A percentile compares a stretch with the other conserved stretches of the same genome.
phyloP scores from a whole-genome alignment of 2,113 vertebrate genomes.

The Chaetura pelagica region DNA sequence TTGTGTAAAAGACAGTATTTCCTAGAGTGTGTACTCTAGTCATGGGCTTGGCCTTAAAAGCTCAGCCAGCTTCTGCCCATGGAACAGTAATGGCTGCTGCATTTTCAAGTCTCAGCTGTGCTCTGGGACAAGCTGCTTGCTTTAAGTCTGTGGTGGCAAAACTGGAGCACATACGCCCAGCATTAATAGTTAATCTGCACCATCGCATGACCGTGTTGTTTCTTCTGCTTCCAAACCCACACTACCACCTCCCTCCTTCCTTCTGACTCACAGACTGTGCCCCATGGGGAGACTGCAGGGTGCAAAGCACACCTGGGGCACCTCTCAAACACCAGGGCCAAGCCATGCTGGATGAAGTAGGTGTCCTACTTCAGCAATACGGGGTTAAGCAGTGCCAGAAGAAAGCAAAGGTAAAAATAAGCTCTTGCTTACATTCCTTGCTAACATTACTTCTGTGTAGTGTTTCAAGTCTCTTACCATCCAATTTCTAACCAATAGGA shows the following conservation, averaged over 20 bases:
- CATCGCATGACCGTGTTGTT: neutral
- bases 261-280: neutral
- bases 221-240: neutral
- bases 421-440: neutral
- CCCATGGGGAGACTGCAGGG: neutral
- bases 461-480: neutral
- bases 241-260: neutral
- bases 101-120: neutral
- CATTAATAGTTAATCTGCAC: neutral
- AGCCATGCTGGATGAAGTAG: neutral
- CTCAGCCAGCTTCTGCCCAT: constrained; percentile 10
- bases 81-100: neutral
- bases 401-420: neutral
- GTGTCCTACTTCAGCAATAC: neutral
- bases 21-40: constrained; percentile 24
- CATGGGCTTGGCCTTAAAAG: neutral
- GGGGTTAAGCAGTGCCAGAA: neutral
- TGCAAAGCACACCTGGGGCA: neutral
- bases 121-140: neutral
- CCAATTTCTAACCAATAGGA: neutral
- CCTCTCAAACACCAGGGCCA: neutral
- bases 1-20: neutral
- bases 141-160: neutral
- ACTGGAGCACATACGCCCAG: accelerated
- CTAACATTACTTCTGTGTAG: neutral